Evolutionary conservation across 2,797 vertebrate genomes (phyloP), one percentile per base, ranked within the genome.

Genomic region (Cephalopachus bancanus): DNA sequence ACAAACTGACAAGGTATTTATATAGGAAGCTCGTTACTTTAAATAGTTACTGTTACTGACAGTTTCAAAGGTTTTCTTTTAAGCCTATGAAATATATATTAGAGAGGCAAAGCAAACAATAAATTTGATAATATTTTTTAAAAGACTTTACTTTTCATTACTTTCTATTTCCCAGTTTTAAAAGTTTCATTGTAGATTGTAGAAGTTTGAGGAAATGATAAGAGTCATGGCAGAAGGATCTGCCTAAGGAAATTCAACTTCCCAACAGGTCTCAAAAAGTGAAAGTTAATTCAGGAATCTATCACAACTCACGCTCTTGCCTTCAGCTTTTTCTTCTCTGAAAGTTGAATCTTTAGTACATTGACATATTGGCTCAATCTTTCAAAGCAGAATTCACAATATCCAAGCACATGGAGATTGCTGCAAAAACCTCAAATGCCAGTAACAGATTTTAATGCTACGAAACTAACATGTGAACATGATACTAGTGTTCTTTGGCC

Each of bases 1-100:
- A 53, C 16, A 97, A 97, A 98, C 51, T 97, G 98, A 95, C 96
- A 98, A 80, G 95, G 37, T 53, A 95, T 98, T 98, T 97, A 92
- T 97, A 97, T 97, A 94, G 78, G 96, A 97, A 97, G 85, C 89
- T 92, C 83, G 64, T 98, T 98, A 95, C 89, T 97, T 98, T 93
- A 97, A 97, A 95, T 87, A 96, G 53, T 89, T 69, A 69, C 60
- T 95, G 53, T 89, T 69, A 69, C 60, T 95, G 96, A 97, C 89
- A 96, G 93, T 93, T 96, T 86, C 85, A 95, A 91, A 95, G 71
- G 81, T 96, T 90, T 97, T 89, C 53, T 91, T 95, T 97, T 91
- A 96, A 96, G 86, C 81, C 22, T 49, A 57, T 59, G 79, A 93
- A 98, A 94, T 93, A 30, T 76, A 84, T 78, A 72, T n/a, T 64